Conservation (phyloP, 1,140 invertebrate species). For the Leptinotarsa undecemlineata region DNA sequence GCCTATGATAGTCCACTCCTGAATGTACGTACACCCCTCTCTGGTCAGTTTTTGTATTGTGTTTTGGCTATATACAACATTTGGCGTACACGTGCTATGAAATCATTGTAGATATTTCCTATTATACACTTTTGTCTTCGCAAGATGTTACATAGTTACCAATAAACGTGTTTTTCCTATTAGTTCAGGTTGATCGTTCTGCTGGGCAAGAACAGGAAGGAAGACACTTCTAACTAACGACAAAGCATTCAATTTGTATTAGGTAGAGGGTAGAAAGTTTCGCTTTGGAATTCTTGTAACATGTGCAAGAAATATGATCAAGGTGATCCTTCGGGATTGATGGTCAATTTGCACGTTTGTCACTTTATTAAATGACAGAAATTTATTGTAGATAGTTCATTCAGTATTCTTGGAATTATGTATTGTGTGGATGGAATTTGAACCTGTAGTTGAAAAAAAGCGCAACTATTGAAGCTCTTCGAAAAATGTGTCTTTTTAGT, state of each 20-base stretch:
- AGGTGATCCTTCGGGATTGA: no score
- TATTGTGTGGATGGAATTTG: no score
- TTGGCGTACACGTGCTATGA: slow-evolving; percentile 36
- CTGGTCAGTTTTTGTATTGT: slow-evolving; percentile 34
- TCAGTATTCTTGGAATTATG: no score
- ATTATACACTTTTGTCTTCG: slow-evolving; percentile 26
- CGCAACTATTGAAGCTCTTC: no score
- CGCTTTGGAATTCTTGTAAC: background rate
- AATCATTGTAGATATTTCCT: slow-evolving; percentile 27
- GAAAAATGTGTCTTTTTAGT: no score
- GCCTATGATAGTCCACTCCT: background rate
- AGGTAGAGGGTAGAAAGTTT: background rate
- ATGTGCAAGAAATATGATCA: background rate
- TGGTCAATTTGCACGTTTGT: no score
- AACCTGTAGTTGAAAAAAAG: no score
- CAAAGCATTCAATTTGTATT: background rate
- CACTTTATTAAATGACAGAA: no score
- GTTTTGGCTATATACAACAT: slow-evolving; percentile 30
- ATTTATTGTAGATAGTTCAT: no score
- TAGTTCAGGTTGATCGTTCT: slow-evolving; percentile 24
- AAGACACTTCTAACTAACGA: background rate
- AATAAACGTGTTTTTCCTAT: slow-evolving; percentile 22
- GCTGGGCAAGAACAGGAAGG: background rate
- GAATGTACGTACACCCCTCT: slow-evolving; percentile 1
- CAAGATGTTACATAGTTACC: slow-evolving; percentile 27